Base-by-base conservation (phyloP, 1,140 invertebrate species). In the Coboldia fuscipes region DNA sequence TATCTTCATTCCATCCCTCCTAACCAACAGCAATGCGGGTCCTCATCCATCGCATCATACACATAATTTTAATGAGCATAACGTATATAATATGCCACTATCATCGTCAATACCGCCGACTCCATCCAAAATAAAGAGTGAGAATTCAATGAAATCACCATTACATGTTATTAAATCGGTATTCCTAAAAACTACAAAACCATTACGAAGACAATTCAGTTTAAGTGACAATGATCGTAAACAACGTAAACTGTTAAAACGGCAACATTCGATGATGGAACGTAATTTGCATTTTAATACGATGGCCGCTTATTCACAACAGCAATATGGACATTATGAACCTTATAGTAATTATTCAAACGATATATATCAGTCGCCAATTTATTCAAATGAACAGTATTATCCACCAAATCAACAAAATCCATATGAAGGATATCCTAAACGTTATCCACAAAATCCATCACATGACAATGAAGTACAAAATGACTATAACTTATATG, bases 241-340 rank as follows among this genome's bases (percentile, higher is more conserved):
- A 20, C 41, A 45, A 7, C 50, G 52, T 34, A 37, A 37, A 20
- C 42, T 43, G 7, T 18, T 55, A 15, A 39, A 49, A 1, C 44
- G 52, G 4, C 52, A 55, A 39, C 47, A 54, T 29, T 55, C 52
- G 17, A 53, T 55, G 52, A 39, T 53, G 23, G 52, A 55, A 32
- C 39, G 47, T 3, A 45, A 47, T 6, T 45, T 47, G 9, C 27
- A 6, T 13, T 9, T 5, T 13, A 13, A 9, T 6, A 9, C 14
- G 14, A 29, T 29, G 27, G 14, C 27, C 8, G n/a, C n/a, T n/a
- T n/a, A n/a, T n/a, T 15, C 27, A 13, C 9, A 29, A 8, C 9
- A 10, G 27, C 14, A 6, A 6, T 13, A 6, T 13, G 5, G 27
- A n/a, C 27, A 29, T 6, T 29, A 29, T 29, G 14, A 6, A 8